These are phyloP conservation scores for Pachycephus smyrnensis DNA, from an alignment of 2,888 invertebrate genomes.

Conservation along the genomic window DNA sequence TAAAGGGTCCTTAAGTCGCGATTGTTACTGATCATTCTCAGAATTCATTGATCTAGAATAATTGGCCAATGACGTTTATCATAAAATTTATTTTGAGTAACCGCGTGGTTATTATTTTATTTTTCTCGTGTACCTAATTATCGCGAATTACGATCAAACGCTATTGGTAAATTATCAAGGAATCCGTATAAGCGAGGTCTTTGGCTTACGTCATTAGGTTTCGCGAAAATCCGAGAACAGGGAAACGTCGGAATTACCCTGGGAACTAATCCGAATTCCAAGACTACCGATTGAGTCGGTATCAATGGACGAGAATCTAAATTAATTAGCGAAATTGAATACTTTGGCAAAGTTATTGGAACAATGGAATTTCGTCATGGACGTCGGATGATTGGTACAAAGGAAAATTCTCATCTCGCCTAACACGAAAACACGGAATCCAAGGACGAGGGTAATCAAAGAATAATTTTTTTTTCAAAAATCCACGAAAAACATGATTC, in stretches of 20 bases:
- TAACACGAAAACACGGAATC: not conserved
- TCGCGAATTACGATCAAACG: not conserved
- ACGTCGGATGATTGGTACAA: not conserved
- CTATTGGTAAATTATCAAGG: not conserved
- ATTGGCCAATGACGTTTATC: too few species aligned
- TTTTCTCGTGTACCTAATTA: not conserved
- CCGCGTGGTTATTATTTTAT: not conserved
- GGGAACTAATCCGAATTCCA: not conserved
- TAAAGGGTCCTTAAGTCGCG: fast-evolving
- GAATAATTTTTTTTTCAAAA: not conserved
- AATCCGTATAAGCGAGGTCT: not conserved
- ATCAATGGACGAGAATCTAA: not conserved
- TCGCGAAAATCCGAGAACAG: not conserved
- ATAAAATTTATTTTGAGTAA: not conserved
- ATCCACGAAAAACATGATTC: not conserved
- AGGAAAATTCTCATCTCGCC: not conserved
- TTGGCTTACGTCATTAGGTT: not conserved
- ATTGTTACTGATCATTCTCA: too few species aligned
- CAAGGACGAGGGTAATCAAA: not conserved
- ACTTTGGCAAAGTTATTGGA: not conserved
- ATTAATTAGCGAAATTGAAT: not conserved
- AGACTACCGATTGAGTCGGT: not conserved
- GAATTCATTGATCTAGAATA: too few species aligned
- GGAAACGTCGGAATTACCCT: not conserved
- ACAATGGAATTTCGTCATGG: not conserved